Evolutionary conservation across 2,797 vertebrate species (phyloP).

Genomic region (Paguma larvata): DNA sequence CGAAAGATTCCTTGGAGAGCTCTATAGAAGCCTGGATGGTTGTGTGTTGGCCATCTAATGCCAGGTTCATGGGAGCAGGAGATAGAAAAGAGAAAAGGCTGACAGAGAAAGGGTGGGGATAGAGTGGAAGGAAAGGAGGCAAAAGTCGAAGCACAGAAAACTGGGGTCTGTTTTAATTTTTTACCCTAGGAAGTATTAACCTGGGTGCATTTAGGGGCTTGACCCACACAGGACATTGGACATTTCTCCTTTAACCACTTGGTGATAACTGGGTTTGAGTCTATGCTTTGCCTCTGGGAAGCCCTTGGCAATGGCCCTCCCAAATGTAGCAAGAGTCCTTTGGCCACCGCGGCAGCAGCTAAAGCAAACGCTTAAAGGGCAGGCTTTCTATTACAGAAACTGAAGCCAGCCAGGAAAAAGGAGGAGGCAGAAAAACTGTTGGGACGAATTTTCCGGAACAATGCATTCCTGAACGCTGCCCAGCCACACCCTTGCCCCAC

Average conservation of each 20-base stretch:
- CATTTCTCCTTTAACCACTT: slow-evolving; percentile 13
- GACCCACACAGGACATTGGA: neutral
- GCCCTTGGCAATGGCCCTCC: neutral
- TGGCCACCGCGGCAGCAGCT: neutral
- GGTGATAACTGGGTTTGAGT: neutral
- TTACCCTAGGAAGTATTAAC: neutral
- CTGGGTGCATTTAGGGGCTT: neutral
- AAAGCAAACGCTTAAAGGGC: slow-evolving; percentile 31
- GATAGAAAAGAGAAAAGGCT: neutral
- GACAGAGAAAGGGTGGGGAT: neutral
- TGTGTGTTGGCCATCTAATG: slow-evolving; percentile 55
- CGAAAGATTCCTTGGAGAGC: neutral
- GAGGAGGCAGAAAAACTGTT: slow-evolving; percentile 35
- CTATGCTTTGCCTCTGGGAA: neutral
- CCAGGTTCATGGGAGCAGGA: neutral
- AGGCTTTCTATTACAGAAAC: slow-evolving; percentile 59
- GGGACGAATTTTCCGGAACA: slow-evolving; percentile 64
- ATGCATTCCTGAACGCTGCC: slow-evolving; percentile 64
- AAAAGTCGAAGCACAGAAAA: slow-evolving; percentile 31
- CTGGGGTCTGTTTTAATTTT: slow-evolving; percentile 22
- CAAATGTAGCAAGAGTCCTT: slow-evolving; percentile 33
- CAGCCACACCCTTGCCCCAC: slow-evolving; percentile 52
- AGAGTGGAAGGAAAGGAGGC: neutral
- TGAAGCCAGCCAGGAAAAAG: slow-evolving; percentile 12
- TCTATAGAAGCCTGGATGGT: neutral